Conservation (phyloP, 2,797 vertebrate genomes). For the Neopelma chrysocephalum region DNA sequence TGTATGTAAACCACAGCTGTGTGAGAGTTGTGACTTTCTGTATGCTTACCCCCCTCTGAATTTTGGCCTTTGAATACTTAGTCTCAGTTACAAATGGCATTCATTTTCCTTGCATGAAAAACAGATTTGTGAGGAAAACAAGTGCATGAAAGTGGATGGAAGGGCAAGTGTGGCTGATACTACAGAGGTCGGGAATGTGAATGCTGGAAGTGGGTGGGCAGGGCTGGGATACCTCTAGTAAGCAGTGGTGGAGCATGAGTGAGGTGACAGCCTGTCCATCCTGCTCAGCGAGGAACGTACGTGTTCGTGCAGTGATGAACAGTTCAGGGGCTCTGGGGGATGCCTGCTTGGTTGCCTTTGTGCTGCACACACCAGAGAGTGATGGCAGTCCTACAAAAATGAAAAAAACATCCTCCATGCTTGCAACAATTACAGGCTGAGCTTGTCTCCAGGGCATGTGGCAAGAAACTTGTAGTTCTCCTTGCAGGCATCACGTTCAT, state of each 20-base stretch:
- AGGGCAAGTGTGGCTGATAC: accelerated
- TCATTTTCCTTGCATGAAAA: background rate
- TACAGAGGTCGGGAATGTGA: background rate
- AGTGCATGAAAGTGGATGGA: background rate
- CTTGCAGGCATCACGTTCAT: background rate
- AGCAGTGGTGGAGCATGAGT: accelerated
- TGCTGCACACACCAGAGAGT: background rate
- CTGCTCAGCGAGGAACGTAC: accelerated
- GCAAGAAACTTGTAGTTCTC: accelerated
- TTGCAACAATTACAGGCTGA: background rate
- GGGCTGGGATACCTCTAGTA: background rate
- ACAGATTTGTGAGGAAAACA: background rate
- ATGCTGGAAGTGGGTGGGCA: background rate
- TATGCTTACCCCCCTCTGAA: background rate
- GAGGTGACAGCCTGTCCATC: background rate
- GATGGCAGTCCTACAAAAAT: background rate
- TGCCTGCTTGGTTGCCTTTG: background rate
- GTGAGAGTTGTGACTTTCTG: background rate
- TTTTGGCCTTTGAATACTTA: background rate
- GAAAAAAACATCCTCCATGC: accelerated
- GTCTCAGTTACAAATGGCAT: background rate
- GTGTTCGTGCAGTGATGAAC: accelerated
- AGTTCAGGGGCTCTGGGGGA: accelerated
- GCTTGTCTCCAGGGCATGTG: background rate
- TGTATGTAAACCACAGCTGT: background rate